Evolutionary conservation across 1,140 invertebrate species (phyloP).

Genomic region (Eriocheir sinensis): DNA sequence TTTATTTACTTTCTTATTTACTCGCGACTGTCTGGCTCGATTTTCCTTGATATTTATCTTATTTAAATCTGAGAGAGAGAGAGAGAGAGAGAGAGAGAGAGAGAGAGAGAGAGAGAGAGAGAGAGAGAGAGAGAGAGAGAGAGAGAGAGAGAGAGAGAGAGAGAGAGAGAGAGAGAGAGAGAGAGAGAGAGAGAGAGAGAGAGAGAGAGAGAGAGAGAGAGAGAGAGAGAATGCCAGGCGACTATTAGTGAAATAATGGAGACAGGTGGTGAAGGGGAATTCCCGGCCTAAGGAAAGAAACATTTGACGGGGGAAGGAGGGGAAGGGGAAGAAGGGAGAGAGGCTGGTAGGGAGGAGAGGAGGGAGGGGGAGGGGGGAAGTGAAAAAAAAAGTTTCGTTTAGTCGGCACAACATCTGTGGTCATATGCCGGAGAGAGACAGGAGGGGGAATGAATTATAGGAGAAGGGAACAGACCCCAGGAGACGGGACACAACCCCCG

Average conservation of each 20-base stretch:
- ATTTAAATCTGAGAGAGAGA: background rate
- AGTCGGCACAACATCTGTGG: no score
- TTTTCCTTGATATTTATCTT: background rate
- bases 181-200: background rate
- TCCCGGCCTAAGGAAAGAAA: background rate
- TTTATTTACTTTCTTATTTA: background rate
- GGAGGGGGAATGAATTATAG: no score
- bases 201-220: background rate
- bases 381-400: no score
- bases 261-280: background rate
- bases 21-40: background rate
- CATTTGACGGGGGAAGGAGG: background rate
- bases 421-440: no score
- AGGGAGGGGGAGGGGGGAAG: no score
- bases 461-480: no score
- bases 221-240: background rate
- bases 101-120: background rate
- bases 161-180: background rate
- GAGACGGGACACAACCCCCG: no score
- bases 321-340: background rate
- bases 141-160: conserved; percentile 8
- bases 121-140: background rate
- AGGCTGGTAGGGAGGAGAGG: background rate
- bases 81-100: background rate
- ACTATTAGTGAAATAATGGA: background rate